Conservation (phyloP, 2,113 vertebrate species). For the Cettia cetti region DNA sequence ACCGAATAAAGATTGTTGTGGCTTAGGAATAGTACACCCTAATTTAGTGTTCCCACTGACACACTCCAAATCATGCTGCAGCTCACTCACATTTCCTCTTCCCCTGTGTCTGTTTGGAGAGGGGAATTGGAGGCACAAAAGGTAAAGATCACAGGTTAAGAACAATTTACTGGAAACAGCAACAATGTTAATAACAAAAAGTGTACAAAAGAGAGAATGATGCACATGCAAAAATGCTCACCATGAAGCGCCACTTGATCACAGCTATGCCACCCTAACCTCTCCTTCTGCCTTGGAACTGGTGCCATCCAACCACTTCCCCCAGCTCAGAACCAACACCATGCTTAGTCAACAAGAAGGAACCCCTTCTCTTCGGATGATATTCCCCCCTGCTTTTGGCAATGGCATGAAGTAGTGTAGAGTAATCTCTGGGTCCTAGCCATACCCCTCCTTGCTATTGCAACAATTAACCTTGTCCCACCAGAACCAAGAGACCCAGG, state of each 20-base stretch:
- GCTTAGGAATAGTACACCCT: background rate
- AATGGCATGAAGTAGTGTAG: background rate
- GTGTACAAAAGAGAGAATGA: background rate
- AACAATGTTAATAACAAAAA: background rate
- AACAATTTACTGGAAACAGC: background rate
- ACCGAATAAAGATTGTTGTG: background rate
- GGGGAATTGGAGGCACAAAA: background rate
- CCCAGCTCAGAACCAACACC: background rate
- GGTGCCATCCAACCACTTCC: background rate
- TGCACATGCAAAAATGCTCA: background rate
- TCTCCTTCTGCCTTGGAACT: background rate
- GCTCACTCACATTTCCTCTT: background rate
- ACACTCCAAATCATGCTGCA: background rate
- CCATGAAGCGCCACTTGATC: background rate
- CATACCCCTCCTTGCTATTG: background rate
- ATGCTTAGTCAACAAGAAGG: background rate
- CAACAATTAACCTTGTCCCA: background rate
- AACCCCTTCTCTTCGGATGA: background rate
- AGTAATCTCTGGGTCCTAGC: background rate
- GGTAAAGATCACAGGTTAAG: background rate
- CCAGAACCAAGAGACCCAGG: background rate
- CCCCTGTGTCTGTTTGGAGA: background rate
- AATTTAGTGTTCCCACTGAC: background rate
- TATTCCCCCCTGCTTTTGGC: accelerated
- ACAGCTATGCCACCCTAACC: background rate